These are phyloP conservation scores for Tolypeutes matacus DNA, from an alignment of 2,797 vertebrate genomes.

Conservation along the genomic window DNA sequence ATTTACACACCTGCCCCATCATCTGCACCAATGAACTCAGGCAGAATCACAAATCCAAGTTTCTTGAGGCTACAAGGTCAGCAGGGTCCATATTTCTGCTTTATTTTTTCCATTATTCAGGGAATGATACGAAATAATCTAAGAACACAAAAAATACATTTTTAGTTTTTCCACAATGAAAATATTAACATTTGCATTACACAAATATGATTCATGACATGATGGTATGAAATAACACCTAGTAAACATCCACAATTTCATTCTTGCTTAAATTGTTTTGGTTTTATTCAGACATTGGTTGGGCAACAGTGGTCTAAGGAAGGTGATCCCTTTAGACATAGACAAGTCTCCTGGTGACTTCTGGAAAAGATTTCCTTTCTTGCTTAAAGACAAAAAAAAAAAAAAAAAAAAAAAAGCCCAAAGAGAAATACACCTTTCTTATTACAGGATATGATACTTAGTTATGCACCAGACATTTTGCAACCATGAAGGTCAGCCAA, in stretches of 20 bases:
- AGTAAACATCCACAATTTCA: background rate
- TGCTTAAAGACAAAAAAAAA: background rate
- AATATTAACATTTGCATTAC: constrained; percentile 55
- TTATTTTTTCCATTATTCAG: background rate
- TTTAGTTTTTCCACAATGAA: background rate
- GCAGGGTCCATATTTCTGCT: accelerated
- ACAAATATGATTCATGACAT: constrained; percentile 53
- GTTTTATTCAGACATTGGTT: background rate
- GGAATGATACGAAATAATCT: background rate
- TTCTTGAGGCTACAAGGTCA: constrained; percentile 65
- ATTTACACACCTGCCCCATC: constrained; percentile 29
- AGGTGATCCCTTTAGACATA: background rate
- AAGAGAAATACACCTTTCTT: background rate
- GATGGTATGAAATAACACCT: constrained; percentile 10
- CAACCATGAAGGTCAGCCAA: background rate
- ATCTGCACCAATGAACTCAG: background rate
- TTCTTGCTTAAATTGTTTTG: background rate
- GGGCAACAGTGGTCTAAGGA: background rate
- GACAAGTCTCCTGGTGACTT: background rate
- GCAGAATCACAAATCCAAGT: background rate
- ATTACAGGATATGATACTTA: background rate
- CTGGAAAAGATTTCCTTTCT: background rate
- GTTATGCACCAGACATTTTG: constrained; percentile 22
- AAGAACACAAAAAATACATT: background rate
- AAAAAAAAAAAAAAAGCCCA: background rate